Evolutionary conservation across 2,888 invertebrate species (phyloP), one percentile per base, ranked within the genome.

Genomic region (Plemyria rubiginata): DNA sequence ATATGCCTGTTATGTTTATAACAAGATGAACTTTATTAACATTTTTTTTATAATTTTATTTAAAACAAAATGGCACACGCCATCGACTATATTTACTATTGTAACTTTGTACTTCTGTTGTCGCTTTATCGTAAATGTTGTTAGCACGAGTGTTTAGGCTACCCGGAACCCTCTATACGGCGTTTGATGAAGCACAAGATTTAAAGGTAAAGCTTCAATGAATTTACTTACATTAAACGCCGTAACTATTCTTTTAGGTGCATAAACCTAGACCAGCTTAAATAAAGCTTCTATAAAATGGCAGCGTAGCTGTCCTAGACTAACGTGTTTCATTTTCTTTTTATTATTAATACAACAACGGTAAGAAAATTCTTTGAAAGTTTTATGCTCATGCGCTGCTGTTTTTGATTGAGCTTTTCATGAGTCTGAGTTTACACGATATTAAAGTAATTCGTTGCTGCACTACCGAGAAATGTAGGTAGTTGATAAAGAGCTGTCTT

Each of bases 1-100:
- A 90, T 91, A 88, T 92, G 92, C 92, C 92, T 92, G 92, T 92
- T 92, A 92, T 91, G 92, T 92, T 91, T 91, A 92, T 92, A 92
- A 92, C 92, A 91, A 79, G 81, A 92, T 90, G 87, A 90, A 86
- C 88, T 90, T 86, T 90, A 90, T 91, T 92, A 92, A 91, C 90
- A 87, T 73, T 81, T 83, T 86, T 22, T 82, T 77, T 83, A 78
- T 76, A 79, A 79, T 78, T 82, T 73, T 78, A 83, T 72, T 73
- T 80, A 80, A 73, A 84, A 53, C 45, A 53, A 22, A 85, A 86
- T 92, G 92, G 92, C 92, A 88, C 92, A 90, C 92, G 92, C 92
- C 92, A 88, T 92, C 92, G 92, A 92, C 92, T 92, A 87, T 92
- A 90, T 91, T 90, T 90, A 88, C 90, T 86, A 81, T 87, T 89